Percentiles rank a stretch among this genome's conserved stretches.
Evolutionary conservation across 2,113 vertebrate species (phyloP).

Genomic region (Passer domesticus): DNA sequence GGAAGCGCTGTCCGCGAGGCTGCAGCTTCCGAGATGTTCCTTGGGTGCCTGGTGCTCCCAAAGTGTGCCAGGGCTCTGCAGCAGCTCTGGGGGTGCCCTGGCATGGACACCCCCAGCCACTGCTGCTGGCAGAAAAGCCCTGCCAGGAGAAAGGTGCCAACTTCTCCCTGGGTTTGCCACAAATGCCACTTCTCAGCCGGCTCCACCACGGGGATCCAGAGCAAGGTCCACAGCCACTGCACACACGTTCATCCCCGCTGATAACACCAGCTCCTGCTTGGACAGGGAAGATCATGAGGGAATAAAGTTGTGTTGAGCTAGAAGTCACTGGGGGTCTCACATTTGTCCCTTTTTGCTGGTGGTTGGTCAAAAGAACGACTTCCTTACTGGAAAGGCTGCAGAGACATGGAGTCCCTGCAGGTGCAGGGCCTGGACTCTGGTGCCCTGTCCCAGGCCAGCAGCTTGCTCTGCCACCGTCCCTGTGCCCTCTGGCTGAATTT

Average conservation of each 20-base stretch:
- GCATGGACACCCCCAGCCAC: too few relatives aligned
- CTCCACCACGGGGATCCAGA: accelerated
- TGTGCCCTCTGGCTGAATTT: not conserved
- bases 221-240: accelerated
- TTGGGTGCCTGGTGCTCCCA: not conserved
- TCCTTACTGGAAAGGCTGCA: not conserved
- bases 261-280: accelerated
- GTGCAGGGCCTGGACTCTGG: not conserved
- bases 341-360: not conserved
- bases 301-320: accelerated
- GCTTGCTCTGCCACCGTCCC: not conserved
- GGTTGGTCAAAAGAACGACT: not conserved
- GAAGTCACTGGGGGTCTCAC: not conserved
- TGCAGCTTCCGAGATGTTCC: not conserved
- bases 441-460: not conserved
- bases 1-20: not conserved
- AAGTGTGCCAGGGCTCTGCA: accelerated
- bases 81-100: not conserved
- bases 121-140: not conserved
- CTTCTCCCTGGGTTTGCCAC: not conserved
- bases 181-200: not conserved
- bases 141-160: not conserved
- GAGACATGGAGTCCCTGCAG: accelerated
- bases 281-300: accelerated
- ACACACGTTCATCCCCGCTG: accelerated